Evolutionary conservation across 1,140 invertebrate genomes (phyloP).

Genomic region (Acyrthosiphon pisum): DNA sequence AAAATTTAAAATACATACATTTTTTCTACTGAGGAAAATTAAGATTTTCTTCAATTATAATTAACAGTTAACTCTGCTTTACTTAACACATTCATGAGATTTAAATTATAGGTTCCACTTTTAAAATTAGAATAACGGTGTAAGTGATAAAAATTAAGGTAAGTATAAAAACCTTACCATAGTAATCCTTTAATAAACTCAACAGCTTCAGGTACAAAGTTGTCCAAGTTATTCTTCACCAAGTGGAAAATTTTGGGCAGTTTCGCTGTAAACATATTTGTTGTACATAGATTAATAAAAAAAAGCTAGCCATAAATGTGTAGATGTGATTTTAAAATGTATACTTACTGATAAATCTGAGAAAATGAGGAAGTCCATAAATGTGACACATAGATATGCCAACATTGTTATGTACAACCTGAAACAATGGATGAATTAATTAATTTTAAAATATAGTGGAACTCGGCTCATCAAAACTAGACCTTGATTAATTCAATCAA

Average conservation of each 20-base stretch:
- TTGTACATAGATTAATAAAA: not conserved
- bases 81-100: too few relatives aligned
- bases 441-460: not conserved
- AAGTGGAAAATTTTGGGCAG: not conserved
- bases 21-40: too few relatives aligned
- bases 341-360: conserved; percentile 27
- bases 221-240: too few relatives aligned
- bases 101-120: too few relatives aligned
- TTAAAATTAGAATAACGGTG: not conserved
- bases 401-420: not conserved
- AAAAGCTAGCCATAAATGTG: not conserved
- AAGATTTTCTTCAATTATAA: too few relatives aligned
- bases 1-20: too few relatives aligned
- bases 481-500: not conserved
- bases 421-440: not conserved
- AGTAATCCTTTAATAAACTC: not conserved
- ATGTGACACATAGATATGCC: not conserved
- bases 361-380: conserved; percentile 36
- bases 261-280: not conserved
- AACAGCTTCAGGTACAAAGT: not conserved
- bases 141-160: not conserved
- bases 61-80: too few relatives aligned
- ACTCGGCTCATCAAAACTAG: not conserved
- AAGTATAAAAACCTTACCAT: not conserved
- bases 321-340: not conserved